Conservation (phyloP, 2,888 invertebrate species). For the Drosophila macrospina region DNA sequence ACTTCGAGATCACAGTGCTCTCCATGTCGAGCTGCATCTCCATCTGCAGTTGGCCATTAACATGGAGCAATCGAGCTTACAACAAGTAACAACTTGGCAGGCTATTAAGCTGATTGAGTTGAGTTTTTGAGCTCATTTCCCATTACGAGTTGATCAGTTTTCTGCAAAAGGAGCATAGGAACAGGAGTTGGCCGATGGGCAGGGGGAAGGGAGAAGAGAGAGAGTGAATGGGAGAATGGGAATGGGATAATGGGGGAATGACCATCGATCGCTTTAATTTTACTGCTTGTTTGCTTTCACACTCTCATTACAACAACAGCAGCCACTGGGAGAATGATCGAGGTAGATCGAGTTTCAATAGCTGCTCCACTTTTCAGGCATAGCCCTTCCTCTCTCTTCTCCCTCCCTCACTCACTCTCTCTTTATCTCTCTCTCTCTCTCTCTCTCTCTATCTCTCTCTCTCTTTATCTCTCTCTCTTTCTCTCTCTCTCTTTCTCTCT, state of each 20-base stretch:
- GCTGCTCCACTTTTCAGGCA: conserved; percentile 65
- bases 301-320: conserved; percentile 69
- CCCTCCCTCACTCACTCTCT: background rate
- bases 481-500: background rate
- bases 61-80: conserved; percentile 41
- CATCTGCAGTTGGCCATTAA: conserved; percentile 23
- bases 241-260: background rate
- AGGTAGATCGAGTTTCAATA: conserved; percentile 27
- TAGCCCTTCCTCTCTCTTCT: conserved; percentile 37
- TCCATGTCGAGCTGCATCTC: conserved; percentile 6
- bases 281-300: conserved; percentile 82
- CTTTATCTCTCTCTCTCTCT: background rate
- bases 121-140: conserved; percentile 73
- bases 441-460: conserved; percentile 1
- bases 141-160: conserved; percentile 78
- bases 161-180: conserved; percentile 15
- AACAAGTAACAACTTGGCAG: conserved; percentile 67
- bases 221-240: no score
- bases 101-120: conserved; percentile 80
- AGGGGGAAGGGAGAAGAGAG: conserved; percentile 3
- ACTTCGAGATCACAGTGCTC: conserved; percentile 23
- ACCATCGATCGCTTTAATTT: conserved; percentile 64
- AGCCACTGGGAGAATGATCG: conserved; percentile 17
- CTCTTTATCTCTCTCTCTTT: no score
- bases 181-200: conserved; percentile 5